Evolutionary conservation across 2,113 vertebrate genomes (phyloP), one percentile per base, ranked within the genome.

Genomic region (Silurus glanis): DNA sequence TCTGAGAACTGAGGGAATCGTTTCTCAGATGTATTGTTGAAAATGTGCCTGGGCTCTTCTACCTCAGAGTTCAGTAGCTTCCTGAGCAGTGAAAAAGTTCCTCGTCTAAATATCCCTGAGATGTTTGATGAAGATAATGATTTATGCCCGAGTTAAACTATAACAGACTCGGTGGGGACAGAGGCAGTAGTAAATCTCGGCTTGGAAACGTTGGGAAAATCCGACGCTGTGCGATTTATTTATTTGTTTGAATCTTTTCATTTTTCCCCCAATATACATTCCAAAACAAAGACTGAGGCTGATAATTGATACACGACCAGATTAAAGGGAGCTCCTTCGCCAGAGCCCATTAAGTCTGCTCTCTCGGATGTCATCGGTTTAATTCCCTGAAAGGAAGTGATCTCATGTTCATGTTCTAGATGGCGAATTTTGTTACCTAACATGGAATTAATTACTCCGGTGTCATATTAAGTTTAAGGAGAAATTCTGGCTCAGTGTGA

Each of bases 11-110:
- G 91, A 92, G 92, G 93, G 90, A 93, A 92, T 91, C 1, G 85
- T 89, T 89, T 93, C 91, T 91, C 94, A 93, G 93, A 91, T 90
- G 84, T 91, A 58, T 94, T 94, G 93, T 94, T 94, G 94, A 86
- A 80, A 47, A 25, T 37, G 53, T 37, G 53, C 25, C 55, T 79
- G 25, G 16, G 90, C 89, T 85, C 89, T n/a, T 59, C 88, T 86
- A 91, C 88, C 90, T 94, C 89, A 90, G 91, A 28, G 58, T 76
- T 86, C 74, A 91, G 94, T 95, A 95, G 94, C 92, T 90, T 87
- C 89, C 91, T 49, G 78, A 84, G 61, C 71, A 81, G 86, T 51
- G 58, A 85, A 86, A 79, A 61, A 10, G 62, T 87, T 88, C 83
- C 89, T 86, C 78, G 72, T 12, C 90, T 90, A 92, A 93, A 92